phyloP scores from a whole-genome alignment of 2,888 invertebrate genomes.

The Diplolepis rosae region DNA sequence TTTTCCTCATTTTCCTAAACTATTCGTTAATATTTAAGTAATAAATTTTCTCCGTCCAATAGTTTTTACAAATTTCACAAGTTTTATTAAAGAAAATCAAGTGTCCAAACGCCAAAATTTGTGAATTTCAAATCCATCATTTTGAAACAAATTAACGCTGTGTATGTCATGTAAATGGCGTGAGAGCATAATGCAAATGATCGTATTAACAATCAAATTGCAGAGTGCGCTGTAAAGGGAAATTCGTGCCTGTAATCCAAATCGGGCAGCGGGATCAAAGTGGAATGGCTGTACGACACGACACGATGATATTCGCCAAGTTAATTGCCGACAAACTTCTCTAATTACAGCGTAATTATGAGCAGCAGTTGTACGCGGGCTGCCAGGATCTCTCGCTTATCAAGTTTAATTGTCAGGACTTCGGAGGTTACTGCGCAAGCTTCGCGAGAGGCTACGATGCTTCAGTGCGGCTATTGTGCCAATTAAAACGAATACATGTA shows the following conservation, averaged over 20 bases:
- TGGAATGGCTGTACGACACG: slow-evolving; percentile 39
- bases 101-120: too few species aligned
- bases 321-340: slow-evolving; percentile 68
- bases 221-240: background rate
- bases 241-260: slow-evolving; percentile 24
- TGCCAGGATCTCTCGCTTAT: slow-evolving; percentile 61
- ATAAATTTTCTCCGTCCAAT: too few species aligned
- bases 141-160: background rate
- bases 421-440: slow-evolving; percentile 27
- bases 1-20: too few species aligned
- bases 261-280: slow-evolving; percentile 31
- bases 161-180: slow-evolving; percentile 22
- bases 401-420: slow-evolving; percentile 62
- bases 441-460: slow-evolving; percentile 32
- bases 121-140: too few species aligned
- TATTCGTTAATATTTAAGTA: too few species aligned
- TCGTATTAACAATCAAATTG: slow-evolving; percentile 15
- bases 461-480: slow-evolving; percentile 58
- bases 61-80: too few species aligned
- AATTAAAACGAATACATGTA: slow-evolving; percentile 69
- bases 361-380: slow-evolving; percentile 49
- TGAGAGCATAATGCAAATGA: slow-evolving; percentile 30
- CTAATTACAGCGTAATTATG: slow-evolving; percentile 70
- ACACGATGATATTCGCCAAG: slow-evolving; percentile 63
- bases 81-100: too few species aligned